Conservation (phyloP, 2,888 invertebrate species). For the Papilio protenor region DNA sequence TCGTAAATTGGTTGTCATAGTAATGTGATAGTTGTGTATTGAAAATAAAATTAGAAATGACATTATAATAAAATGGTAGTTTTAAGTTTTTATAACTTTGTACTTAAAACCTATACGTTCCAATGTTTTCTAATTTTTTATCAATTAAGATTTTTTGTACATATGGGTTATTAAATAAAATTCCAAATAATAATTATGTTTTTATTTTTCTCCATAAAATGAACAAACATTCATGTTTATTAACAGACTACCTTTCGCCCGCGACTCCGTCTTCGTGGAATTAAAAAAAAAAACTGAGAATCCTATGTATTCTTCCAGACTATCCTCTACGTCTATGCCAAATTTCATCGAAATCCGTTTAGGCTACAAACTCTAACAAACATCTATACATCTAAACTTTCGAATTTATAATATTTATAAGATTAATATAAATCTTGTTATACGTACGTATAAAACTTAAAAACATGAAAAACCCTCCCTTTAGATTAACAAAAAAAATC, state of each 20-base stretch:
- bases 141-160: conserved; percentile 27
- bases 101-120: conserved; percentile 21
- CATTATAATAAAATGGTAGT: neutral
- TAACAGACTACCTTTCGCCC: no score
- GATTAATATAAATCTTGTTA: neutral
- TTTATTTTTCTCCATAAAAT: neutral
- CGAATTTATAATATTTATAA: no score
- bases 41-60: conserved; percentile 5
- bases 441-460: neutral
- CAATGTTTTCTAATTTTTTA: conserved; percentile 7
- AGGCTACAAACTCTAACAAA: no score
- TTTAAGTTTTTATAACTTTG: conserved; percentile 17
- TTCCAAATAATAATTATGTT: neutral
- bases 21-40: conserved; percentile 26
- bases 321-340: no score
- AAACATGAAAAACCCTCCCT: neutral
- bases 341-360: no score
- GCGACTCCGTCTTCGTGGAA: no score
- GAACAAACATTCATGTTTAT: no score
- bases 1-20: conserved; percentile 14
- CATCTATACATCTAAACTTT: no score
- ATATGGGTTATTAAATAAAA: conserved; percentile 34
- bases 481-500: neutral
- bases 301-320: no score
- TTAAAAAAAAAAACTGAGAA: no score